A percentile compares a stretch with the other conserved stretches of the same genome.
These are phyloP conservation scores for Agrilus cyanescens DNA, from an alignment of 2,888 invertebrate species.

Conservation along the genomic window DNA sequence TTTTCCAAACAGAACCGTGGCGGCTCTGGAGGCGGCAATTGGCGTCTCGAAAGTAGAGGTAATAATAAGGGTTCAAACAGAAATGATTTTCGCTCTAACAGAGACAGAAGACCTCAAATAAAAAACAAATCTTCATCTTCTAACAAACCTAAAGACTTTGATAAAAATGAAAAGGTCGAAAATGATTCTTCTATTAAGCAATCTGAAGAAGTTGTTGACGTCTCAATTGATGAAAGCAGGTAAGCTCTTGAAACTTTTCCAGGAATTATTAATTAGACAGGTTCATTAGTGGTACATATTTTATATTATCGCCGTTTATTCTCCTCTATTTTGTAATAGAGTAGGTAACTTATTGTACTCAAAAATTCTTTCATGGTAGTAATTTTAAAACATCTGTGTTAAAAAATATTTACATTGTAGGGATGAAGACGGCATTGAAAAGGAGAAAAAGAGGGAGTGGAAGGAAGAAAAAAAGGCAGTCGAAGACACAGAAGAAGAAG, in stretches of 20 bases:
- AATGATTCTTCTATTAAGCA: constrained; percentile 21
- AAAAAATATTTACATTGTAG: constrained; percentile 8
- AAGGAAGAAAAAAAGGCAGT: constrained; percentile 30
- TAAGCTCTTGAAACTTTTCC: constrained; percentile 3
- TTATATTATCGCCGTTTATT: neutral
- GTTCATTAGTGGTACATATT: too few relatives aligned
- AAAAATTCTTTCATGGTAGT: too few relatives aligned
- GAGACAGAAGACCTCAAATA: constrained; percentile 10
- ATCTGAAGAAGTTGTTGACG: constrained; percentile 10
- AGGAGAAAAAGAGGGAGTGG: constrained; percentile 27
- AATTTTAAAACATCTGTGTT: too few relatives aligned
- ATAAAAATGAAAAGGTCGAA: constrained; percentile 10
- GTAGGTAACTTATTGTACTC: too few relatives aligned
- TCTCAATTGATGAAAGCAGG: constrained; percentile 10
- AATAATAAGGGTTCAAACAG: constrained; percentile 9
- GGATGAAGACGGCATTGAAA: constrained; percentile 14
- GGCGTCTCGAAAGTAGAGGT: constrained; percentile 11
- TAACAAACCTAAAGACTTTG: constrained; percentile 8
- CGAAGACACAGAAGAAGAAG: constrained; percentile 25
- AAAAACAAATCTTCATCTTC: constrained; percentile 10
- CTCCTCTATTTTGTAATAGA: neutral
- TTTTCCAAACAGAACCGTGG: constrained; percentile 9
- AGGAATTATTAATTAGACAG: too few relatives aligned
- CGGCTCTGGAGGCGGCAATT: constrained; percentile 5
- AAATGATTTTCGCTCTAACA: constrained; percentile 10